Evolutionary conservation across 1,140 invertebrate genomes (phyloP).

Genomic region (Helicoverpa armigera): DNA sequence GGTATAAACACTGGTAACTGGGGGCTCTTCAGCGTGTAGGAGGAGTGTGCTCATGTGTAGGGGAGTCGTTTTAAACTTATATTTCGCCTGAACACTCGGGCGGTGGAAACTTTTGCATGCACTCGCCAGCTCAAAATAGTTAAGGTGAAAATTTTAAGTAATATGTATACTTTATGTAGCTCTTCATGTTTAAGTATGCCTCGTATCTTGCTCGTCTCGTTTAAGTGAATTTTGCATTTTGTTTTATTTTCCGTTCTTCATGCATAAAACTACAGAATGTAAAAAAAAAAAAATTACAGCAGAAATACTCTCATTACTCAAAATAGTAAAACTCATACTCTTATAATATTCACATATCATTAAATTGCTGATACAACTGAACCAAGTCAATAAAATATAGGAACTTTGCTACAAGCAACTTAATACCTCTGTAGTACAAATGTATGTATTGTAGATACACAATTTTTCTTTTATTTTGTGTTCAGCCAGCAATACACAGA

Average conservation of each 20-base stretch:
- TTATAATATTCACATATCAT: conserved; percentile 29
- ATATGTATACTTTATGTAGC: conserved; percentile 23
- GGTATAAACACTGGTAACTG: background rate
- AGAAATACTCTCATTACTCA: too few species aligned
- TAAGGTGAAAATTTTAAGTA: conserved; percentile 39
- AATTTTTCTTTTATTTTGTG: conserved; percentile 16
- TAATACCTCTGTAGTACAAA: background rate
- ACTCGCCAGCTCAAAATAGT: conserved; percentile 31
- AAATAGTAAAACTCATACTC: background rate
- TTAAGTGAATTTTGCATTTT: conserved; percentile 3
- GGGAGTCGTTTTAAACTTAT: conserved; percentile 31
- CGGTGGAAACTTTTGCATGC: conserved; percentile 31
- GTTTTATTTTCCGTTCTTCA: too few species aligned
- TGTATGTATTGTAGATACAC: conserved; percentile 26
- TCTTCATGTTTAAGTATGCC: background rate
- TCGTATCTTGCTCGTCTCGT: background rate
- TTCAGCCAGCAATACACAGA: background rate
- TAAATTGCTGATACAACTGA: conserved; percentile 17
- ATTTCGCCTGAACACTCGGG: conserved; percentile 23
- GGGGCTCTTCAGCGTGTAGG: background rate
- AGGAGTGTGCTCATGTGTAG: background rate
- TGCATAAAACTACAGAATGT: too few species aligned
- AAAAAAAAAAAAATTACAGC: too few species aligned
- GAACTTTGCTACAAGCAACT: conserved; percentile 15
- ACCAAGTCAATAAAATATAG: conserved; percentile 23